Evolutionary conservation across 2,888 invertebrate species (phyloP), one percentile per base, ranked within the genome.

Genomic region (Meganola albula): DNA sequence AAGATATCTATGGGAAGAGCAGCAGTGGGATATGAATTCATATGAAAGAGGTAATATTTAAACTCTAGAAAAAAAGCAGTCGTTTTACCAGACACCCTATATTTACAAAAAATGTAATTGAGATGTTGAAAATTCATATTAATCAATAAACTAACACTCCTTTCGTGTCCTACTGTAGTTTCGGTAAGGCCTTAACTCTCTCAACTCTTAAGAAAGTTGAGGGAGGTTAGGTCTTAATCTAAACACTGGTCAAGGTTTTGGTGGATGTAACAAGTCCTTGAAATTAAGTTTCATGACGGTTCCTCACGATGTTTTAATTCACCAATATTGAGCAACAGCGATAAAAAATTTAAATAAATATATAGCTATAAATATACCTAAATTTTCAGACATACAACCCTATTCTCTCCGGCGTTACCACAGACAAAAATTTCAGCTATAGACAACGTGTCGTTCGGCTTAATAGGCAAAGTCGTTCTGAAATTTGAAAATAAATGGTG

Each of bases 361-460:
- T 16, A 5, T 5, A 16, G 6, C 6, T 16, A 6, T 6, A 4
- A 20, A 20, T 7, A n/a, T 20, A 5, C n/a, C 3, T 20, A 5
- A 5, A 7, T 24, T 32, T 32, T 11, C 24, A 58, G 58, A 38
- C 37, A 53, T 30, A 7, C 6, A 12, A 62, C 63, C 1, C 37
- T 90, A 10, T 91, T 90, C 53, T 52, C 59, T 10, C 3, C 20
- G 7, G 8, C 20, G 20, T 7, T 20, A n/a, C 20, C 20, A 20
- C 8, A 7, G 3, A 2, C 20, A 3, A 20, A 20, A 20, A 3
- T 20, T 7, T 7, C 67, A 16, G 82, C 87, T 1, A 90, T 91
- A 13, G 51, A 88, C 69, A 70, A 74, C 16, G 58, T 91, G 18
- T 87, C 87, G 1, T 87, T 90, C 44, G 92, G 92, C 1, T 31